Evolutionary conservation across 2,113 vertebrate genomes (phyloP).

Genomic region (Telmatochromis sp.): DNA sequence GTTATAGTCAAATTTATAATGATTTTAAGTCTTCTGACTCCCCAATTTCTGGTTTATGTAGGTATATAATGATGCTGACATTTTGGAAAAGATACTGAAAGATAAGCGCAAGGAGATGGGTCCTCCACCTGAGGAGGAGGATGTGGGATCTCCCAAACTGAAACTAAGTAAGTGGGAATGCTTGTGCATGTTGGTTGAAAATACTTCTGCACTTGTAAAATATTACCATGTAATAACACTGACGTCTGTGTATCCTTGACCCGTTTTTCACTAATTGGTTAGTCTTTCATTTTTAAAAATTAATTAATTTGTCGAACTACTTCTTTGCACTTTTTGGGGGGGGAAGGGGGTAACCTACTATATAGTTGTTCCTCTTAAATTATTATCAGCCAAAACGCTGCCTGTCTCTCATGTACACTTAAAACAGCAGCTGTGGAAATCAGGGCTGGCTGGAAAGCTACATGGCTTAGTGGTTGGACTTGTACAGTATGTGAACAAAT

Average conservation of each 20-base stretch:
- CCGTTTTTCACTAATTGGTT: not conserved
- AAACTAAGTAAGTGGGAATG: constrained; percentile 84
- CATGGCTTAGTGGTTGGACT: not conserved
- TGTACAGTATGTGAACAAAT: not conserved
- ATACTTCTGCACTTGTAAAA: not conserved
- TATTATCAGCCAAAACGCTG: not conserved
- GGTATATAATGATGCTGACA: constrained; percentile 96
- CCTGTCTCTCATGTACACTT: not conserved
- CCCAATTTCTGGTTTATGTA: constrained; percentile 27
- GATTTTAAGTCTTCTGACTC: not conserved
- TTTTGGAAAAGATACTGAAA: constrained; percentile 92
- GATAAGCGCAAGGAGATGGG: constrained; percentile 95
- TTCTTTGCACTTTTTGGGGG: not conserved
- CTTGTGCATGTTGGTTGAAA: not conserved
- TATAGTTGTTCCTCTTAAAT: not conserved
- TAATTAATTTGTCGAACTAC: not conserved
- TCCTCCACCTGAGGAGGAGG: constrained; percentile 84
- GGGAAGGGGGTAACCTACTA: not conserved
- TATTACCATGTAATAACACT: not conserved
- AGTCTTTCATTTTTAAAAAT: not conserved
- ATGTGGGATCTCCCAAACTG: constrained; percentile 90
- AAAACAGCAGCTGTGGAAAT: not conserved
- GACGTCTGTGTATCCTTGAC: not conserved
- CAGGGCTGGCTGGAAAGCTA: not conserved
- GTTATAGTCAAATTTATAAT: not conserved